Evolutionary conservation across 2,113 vertebrate genomes (phyloP).

Genomic region (Procapra przewalskii): DNA sequence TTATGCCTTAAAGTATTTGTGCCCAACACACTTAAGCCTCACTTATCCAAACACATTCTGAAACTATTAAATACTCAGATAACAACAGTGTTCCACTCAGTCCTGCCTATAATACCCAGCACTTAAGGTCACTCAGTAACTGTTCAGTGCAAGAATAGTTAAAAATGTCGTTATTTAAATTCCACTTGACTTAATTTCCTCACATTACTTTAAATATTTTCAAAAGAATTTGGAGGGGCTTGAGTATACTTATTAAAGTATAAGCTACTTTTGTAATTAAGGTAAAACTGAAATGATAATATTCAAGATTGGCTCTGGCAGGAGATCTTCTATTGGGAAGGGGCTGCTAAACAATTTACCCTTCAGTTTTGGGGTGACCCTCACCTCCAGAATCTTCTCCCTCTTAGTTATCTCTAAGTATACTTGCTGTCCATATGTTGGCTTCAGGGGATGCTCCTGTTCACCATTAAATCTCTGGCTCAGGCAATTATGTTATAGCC

Average conservation of each 20-base stretch:
- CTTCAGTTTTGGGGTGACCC: background rate
- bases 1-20: background rate
- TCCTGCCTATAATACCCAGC: background rate
- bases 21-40: background rate
- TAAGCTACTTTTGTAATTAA: background rate
- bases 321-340: background rate
- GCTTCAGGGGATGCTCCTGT: background rate
- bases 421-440: background rate
- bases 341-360: background rate
- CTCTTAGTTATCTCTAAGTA: background rate
- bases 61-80: background rate
- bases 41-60: slow-evolving; percentile 18
- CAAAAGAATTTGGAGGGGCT: background rate
- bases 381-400: background rate
- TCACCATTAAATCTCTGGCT: background rate
- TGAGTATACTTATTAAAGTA: background rate
- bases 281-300: background rate
- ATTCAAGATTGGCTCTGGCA: background rate
- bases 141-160: background rate
- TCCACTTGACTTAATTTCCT: slow-evolving; percentile 23
- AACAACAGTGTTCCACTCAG: background rate
- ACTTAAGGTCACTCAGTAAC: background rate
- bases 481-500: background rate
- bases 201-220: slow-evolving; percentile 30
- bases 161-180: background rate